Percentiles rank a stretch among this genome's conserved stretches.
Evolutionary conservation across 2,797 vertebrate genomes (phyloP).

Genomic region (Pangasius mekongensis): DNA sequence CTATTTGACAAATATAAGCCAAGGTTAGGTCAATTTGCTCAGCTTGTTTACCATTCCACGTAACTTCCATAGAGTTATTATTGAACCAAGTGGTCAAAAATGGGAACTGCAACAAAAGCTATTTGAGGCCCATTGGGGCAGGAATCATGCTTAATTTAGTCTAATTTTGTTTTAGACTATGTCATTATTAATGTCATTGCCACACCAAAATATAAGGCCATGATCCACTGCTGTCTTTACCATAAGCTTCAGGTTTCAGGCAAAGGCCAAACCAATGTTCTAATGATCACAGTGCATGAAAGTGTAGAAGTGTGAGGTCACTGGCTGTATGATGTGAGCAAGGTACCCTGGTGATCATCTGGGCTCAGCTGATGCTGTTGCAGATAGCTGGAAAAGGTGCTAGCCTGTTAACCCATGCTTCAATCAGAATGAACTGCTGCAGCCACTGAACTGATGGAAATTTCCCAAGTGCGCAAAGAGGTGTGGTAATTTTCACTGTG

Average conservation of each 20-base stretch:
- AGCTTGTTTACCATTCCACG: background rate
- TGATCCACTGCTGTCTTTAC: background rate
- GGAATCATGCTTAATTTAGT: no score
- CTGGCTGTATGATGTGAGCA: background rate
- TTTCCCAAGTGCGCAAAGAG: slow-evolving; percentile 20
- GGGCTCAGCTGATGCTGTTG: background rate
- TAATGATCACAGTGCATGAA: background rate
- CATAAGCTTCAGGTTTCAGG: background rate
- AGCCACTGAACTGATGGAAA: slow-evolving; percentile 9
- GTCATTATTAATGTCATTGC: background rate
- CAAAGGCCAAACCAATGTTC: background rate
- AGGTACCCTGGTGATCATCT: background rate
- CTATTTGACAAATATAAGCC: background rate
- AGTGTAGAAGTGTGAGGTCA: slow-evolving; percentile 3
- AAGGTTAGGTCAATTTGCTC: background rate
- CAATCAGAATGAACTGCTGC: background rate
- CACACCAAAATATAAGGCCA: background rate
- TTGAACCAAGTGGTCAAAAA: background rate
- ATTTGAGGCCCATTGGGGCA: background rate
- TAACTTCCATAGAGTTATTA: background rate
- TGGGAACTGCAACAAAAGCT: background rate
- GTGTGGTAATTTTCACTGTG: slow-evolving; percentile 48
- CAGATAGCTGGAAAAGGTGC: background rate
- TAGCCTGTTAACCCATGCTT: slow-evolving; percentile 2
- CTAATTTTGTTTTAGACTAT: background rate